Evolutionary conservation across 2,888 invertebrate species (phyloP).

Genomic region (Sphaerolaimus hirsutus): DNA sequence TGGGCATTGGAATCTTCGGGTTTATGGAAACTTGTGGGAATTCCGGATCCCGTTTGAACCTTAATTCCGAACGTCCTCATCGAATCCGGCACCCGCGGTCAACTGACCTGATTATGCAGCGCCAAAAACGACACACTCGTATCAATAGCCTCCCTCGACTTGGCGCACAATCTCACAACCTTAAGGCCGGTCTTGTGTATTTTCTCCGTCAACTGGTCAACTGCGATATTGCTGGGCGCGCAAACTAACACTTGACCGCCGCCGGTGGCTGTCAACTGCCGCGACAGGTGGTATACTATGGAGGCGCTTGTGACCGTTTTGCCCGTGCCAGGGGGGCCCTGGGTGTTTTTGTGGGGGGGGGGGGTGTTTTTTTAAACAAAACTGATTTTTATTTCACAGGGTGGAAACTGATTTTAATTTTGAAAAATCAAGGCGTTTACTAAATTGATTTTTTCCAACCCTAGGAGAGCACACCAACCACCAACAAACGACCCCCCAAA

Average conservation of each 20-base stretch:
- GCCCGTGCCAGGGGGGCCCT: conserved; percentile 74
- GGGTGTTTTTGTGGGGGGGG: background rate
- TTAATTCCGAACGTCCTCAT: too few relatives aligned
- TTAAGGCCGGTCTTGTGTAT: conserved; percentile 89
- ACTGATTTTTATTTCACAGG: too few relatives aligned
- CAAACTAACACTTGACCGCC: conserved; percentile 54
- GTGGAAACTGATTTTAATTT: too few relatives aligned
- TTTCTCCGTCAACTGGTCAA: conserved; percentile 93
- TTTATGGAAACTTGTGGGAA: too few relatives aligned
- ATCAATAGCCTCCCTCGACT: conserved; percentile 88
- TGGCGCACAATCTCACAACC: conserved; percentile 74
- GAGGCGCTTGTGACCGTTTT: conserved; percentile 98
- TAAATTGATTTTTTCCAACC: too few relatives aligned
- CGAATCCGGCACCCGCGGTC: conserved; percentile 49
- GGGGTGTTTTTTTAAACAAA: too few relatives aligned
- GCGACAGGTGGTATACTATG: conserved; percentile 86
- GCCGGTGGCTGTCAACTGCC: too few relatives aligned
- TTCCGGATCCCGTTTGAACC: too few relatives aligned
- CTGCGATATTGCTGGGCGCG: conserved; percentile 95
- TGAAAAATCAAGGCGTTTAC: too few relatives aligned
- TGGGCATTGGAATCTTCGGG: too few relatives aligned
- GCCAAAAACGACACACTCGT: conserved; percentile 88
- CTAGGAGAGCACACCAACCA: too few relatives aligned
- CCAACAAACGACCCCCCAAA: too few relatives aligned
- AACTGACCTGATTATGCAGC: conserved; percentile 69